Evolutionary conservation across 2,888 invertebrate genomes (phyloP).

Genomic region (Gymnoscelis rufifasciata): DNA sequence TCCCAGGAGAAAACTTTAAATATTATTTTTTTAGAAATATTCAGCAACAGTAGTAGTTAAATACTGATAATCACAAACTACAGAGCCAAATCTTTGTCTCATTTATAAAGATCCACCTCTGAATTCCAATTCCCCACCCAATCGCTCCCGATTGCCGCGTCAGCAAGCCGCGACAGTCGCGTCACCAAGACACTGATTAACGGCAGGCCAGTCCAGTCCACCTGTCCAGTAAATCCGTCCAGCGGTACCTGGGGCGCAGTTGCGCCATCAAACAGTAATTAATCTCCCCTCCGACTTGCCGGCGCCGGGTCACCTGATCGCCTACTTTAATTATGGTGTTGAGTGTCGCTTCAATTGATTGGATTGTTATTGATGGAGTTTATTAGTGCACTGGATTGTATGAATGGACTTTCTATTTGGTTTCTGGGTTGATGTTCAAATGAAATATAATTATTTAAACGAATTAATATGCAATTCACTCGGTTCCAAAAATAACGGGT

Average conservation of each 20-base stretch:
- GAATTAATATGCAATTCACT: too few relatives aligned
- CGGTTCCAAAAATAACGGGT: too few relatives aligned
- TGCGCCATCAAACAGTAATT: slow-evolving; percentile 69
- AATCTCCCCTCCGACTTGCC: slow-evolving; percentile 54
- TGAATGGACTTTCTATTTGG: too few relatives aligned
- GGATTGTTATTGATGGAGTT: slow-evolving; percentile 10
- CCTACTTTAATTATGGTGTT: slow-evolving; percentile 23
- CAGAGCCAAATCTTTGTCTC: too few relatives aligned
- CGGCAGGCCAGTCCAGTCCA: slow-evolving; percentile 37
- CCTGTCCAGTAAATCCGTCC: slow-evolving; percentile 37
- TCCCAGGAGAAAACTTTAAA: too few relatives aligned
- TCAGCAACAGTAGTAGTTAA: too few relatives aligned
- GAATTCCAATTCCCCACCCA: too few relatives aligned
- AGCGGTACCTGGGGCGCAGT: slow-evolving; percentile 56
- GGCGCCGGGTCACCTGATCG: slow-evolving; percentile 54
- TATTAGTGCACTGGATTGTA: neutral
- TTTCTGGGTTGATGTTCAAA: too few relatives aligned
- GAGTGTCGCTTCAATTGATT: slow-evolving; percentile 21
- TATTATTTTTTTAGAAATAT: too few relatives aligned
- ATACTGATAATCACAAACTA: too few relatives aligned
- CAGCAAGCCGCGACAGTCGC: neutral
- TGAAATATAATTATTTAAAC: too few relatives aligned
- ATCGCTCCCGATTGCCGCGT: neutral
- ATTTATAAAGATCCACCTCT: too few relatives aligned
- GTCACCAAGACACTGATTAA: slow-evolving; percentile 15